These are phyloP conservation scores for Batillaria attramentaria DNA, from an alignment of 1,140 invertebrate species.

Conservation along the genomic window DNA sequence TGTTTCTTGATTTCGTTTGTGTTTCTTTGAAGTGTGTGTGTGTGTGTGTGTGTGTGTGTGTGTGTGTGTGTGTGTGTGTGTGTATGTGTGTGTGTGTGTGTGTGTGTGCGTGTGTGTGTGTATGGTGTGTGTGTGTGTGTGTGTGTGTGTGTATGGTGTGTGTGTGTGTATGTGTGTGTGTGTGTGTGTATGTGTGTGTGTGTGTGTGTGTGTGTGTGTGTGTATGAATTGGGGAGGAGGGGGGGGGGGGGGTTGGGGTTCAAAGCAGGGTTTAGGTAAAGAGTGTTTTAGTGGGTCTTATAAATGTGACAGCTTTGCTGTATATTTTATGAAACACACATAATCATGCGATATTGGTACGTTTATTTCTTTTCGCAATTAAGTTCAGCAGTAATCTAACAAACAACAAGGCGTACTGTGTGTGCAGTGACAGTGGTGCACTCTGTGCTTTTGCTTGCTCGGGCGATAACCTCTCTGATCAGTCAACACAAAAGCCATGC, in stretches of 20 bases:
- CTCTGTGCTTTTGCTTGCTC: too few species aligned
- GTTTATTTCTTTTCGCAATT: too few species aligned
- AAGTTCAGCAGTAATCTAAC: too few species aligned
- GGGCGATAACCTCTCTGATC: too few species aligned
- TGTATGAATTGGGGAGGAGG: not conserved
- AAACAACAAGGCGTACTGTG: too few species aligned
- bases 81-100: not conserved
- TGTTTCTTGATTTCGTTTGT: not conserved
- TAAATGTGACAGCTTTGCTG: not conserved
- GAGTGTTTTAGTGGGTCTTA: not conserved
- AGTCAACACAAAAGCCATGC: too few species aligned
- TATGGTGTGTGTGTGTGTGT: not conserved
- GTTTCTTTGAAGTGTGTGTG: not conserved
- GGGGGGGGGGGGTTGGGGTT: too few species aligned
- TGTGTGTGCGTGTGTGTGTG: slow-evolving; percentile 13
- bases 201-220: slow-evolving; percentile 7
- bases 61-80: too few species aligned
- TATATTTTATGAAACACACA: not conserved
- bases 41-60: not conserved
- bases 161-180: not conserved
- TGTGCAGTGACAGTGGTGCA: too few species aligned
- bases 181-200: slow-evolving; percentile 6
- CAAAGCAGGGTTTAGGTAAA: too few species aligned
- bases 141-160: not conserved
- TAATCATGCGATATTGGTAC: too few species aligned